These are phyloP conservation scores for Progne subis DNA, from an alignment of 2,113 vertebrate genomes.

Conservation along the genomic window DNA sequence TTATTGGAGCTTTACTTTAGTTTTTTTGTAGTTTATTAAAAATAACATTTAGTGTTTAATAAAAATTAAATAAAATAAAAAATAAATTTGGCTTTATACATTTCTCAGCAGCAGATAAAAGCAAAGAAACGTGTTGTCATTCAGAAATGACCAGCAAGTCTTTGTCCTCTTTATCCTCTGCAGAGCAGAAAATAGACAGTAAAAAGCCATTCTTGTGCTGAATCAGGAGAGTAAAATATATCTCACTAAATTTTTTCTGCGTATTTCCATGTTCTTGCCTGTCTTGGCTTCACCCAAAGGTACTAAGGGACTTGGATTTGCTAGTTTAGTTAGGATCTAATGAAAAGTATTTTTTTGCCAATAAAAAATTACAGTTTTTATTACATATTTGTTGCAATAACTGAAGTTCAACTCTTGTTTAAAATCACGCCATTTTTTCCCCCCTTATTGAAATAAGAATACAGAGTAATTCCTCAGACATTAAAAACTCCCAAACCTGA, in stretches of 20 bases:
- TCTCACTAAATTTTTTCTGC: not conserved
- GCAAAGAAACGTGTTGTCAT: not conserved
- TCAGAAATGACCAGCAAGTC: not conserved
- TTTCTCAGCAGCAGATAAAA: not conserved
- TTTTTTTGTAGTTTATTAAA: not conserved
- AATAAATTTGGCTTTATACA: not conserved
- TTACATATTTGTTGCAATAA: not conserved
- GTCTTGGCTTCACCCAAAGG: not conserved
- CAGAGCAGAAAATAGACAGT: not conserved
- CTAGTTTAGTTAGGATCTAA: not conserved
- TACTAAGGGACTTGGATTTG: not conserved
- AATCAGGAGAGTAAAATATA: not conserved
- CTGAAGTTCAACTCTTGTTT: not conserved
- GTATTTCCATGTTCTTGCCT: not conserved
- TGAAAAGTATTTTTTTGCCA: not conserved
- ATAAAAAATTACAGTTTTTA: not conserved
- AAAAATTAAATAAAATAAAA: not conserved
- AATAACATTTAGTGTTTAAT: not conserved
- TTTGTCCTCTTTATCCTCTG: not conserved
- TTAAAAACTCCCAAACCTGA: not conserved
- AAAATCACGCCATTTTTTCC: rapidly evolving
- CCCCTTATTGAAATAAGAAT: not conserved
- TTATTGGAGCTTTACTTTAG: not conserved
- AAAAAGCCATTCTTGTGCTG: not conserved
- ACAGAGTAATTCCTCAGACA: not conserved